phyloP scores from a whole-genome alignment of 2,888 invertebrate species.

The Actias luna region DNA sequence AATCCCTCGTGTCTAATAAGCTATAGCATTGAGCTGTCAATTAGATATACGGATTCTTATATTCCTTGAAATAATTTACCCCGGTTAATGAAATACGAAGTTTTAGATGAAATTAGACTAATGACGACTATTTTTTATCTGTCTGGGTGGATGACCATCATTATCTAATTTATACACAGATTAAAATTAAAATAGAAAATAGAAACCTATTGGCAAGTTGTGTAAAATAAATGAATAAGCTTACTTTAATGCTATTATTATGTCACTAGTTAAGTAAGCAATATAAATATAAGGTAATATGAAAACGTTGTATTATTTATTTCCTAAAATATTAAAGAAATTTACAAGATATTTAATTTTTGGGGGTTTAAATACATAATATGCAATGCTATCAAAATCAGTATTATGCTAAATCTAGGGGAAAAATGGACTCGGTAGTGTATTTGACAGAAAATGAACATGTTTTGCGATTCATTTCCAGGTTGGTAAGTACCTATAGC shows the following conservation, averaged over 20 bases:
- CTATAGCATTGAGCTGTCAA: constrained; percentile 74
- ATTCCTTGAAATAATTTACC: constrained; percentile 75
- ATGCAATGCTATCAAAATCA: too few relatives aligned
- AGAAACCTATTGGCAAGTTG: constrained; percentile 79
- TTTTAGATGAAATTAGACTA: constrained; percentile 76
- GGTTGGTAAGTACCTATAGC: too few relatives aligned
- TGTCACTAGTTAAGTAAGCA: constrained; percentile 83
- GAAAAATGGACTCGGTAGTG: too few relatives aligned
- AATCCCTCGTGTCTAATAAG: constrained; percentile 75
- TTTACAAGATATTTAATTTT: neutral
- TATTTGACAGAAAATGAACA: too few relatives aligned
- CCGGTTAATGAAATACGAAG: constrained; percentile 57
- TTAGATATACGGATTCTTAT: constrained; percentile 71
- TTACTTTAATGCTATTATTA: constrained; percentile 80
- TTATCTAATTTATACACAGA: constrained; percentile 80
- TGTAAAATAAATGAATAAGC: constrained; percentile 82
- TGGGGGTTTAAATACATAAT: too few relatives aligned
- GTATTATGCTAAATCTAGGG: too few relatives aligned
- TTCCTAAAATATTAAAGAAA: neutral
- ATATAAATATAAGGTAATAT: constrained; percentile 81
- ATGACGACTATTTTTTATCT: constrained; percentile 78
- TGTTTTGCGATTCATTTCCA: too few relatives aligned
- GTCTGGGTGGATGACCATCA: constrained; percentile 79
- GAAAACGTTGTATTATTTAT: constrained; percentile 53
- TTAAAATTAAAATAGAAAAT: constrained; percentile 57